phyloP scores from a whole-genome alignment of 2,888 invertebrate genomes.

The Apoderus coryli region DNA sequence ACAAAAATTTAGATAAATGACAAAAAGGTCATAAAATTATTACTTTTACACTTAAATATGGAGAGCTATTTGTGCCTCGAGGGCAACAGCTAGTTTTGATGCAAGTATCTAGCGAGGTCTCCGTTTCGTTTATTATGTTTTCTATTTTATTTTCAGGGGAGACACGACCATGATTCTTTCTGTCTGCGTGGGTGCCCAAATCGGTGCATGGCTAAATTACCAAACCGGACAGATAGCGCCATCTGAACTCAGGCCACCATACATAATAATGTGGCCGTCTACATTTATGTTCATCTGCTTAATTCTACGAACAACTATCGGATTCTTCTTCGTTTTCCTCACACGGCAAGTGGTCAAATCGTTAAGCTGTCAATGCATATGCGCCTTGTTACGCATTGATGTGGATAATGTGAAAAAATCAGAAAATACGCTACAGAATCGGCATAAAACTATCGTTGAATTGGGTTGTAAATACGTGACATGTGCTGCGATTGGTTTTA shows the following conservation, averaged over 20 bases:
- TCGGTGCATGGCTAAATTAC: constrained; percentile 75
- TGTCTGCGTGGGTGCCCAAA: constrained; percentile 61
- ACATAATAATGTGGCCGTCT: constrained; percentile 66
- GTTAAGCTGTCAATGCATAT: constrained; percentile 51
- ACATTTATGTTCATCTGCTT: constrained; percentile 52
- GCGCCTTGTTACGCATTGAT: constrained; percentile 53
- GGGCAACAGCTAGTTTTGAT: not conserved
- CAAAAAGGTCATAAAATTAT: too few species aligned
- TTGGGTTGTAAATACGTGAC: constrained; percentile 71
- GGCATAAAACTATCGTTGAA: constrained; percentile 63
- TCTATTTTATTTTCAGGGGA: constrained; percentile 47
- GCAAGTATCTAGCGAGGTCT: too few species aligned
- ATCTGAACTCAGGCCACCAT: constrained; percentile 45
- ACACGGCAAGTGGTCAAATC: constrained; percentile 55
- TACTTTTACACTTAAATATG: too few species aligned
- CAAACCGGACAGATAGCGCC: constrained; percentile 57
- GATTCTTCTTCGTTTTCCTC: constrained; percentile 57
- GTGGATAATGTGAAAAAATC: constrained; percentile 49
- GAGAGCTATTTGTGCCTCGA: too few species aligned
- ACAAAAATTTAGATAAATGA: too few species aligned
- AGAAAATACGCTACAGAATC: constrained; percentile 49
- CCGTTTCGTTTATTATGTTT: constrained; percentile 4
- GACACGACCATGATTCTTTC: constrained; percentile 82
- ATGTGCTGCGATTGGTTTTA: constrained; percentile 66
- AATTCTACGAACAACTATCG: constrained; percentile 56